Base-by-base conservation (phyloP, 2,888 invertebrate species). In the Homarus gammarus region DNA sequence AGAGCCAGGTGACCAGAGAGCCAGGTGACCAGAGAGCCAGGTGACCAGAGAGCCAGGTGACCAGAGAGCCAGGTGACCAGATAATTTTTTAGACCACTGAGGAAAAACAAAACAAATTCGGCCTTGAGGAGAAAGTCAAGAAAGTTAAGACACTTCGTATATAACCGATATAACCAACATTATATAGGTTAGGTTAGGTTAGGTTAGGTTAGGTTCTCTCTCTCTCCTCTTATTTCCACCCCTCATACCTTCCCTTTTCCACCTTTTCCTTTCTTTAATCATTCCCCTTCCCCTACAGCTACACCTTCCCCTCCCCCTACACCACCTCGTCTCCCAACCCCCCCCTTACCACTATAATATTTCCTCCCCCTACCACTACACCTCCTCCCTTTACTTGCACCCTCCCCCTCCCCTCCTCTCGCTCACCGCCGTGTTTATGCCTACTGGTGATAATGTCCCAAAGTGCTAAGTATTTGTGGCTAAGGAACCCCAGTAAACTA, bases 381-480 rank as follows among this genome's bases (percentile, higher is more conserved):
- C 36, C 5, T 40, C 73, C 27, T n/a, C 27, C 36, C 18, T 27
- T 22, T 22, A n/a, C n/a, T 27, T 51, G n/a, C 78, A n/a, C 2
- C 78, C 15, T 27, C 56, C 49, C 44, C 77, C 27, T 33, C 78
- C 49, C 78, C 33, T 1, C 51, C 56, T 27, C 78, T 18, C 36
- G 31, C 64, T 81, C 81, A 22, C 51, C 1, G 5, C 31, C 78
- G 2, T 38, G 22, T 44, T 38, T 40, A 38, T 77, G 49, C 49
- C n/a, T 49, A n/a, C 12, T 8, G 49, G 77, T 27, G 77, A 77
- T 77, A 77, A 77, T 77, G 27, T 77, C 44, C 31, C 18, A n/a
- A 31, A 31, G 27, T 77, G 77, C n/a, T 49, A 77, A 77, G 77
- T 77, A 77, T 77, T 44, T 49, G 49, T 0, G 6, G 36, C 77